These are phyloP conservation scores for Heliornis fulica DNA, from an alignment of 2,113 vertebrate genomes.

Conservation along the genomic window DNA sequence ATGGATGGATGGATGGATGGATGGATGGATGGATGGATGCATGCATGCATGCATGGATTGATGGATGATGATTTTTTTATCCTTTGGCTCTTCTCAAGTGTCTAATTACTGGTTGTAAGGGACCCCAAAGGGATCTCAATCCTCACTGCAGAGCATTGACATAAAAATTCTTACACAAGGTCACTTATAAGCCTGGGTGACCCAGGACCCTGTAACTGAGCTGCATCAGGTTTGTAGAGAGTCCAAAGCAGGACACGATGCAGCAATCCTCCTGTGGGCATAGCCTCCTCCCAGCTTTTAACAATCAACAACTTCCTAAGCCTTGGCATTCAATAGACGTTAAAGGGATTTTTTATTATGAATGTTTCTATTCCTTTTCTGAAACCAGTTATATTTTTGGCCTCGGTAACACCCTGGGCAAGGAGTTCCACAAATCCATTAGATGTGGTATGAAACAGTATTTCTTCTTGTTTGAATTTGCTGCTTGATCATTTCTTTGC, in stretches of 20 bases:
- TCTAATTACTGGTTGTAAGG: background rate
- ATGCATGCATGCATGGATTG: no score
- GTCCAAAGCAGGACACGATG: background rate
- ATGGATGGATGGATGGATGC: no score
- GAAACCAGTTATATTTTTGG: slow-evolving; percentile 27
- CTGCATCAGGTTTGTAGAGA: background rate
- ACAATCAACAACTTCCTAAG: background rate
- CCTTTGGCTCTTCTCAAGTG: background rate
- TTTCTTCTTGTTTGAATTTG: slow-evolving; percentile 22
- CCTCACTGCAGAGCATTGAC: background rate
- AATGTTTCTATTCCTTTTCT: slow-evolving; percentile 7
- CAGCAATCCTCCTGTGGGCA: background rate
- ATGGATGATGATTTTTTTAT: background rate
- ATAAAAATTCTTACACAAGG: background rate
- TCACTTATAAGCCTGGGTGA: background rate
- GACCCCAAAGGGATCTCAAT: background rate
- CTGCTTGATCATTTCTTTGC: slow-evolving; percentile 23
- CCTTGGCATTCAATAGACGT: background rate
- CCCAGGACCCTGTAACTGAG: background rate
- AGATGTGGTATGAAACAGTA: slow-evolving; percentile 44
- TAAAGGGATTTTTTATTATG: background rate
- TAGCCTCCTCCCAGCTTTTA: background rate
- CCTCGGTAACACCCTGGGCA: background rate
- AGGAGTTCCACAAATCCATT: slow-evolving; percentile 17
- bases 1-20: no score